These are phyloP conservation scores for Nothoprocta pentlandii DNA, from an alignment of 2,113 vertebrate genomes.

Conservation along the genomic window DNA sequence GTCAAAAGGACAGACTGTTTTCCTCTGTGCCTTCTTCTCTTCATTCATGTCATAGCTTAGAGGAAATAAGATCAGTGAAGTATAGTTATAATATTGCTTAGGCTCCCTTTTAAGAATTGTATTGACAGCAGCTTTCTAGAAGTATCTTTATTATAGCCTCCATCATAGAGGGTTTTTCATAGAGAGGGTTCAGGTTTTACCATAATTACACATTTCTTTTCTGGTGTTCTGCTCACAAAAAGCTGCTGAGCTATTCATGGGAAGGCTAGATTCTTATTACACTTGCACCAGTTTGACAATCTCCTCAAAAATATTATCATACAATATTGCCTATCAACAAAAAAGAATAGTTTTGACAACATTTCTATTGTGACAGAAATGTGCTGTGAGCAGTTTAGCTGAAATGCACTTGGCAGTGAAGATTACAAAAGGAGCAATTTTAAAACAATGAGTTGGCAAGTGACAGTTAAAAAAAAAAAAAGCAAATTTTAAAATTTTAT, in stretches of 20 bases:
- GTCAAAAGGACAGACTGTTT: not conserved
- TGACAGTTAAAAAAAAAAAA: not conserved
- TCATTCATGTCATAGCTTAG: not conserved
- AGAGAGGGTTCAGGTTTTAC: not conserved
- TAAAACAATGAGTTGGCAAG: not conserved
- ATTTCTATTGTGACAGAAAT: not conserved
- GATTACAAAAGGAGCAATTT: constrained; percentile 34
- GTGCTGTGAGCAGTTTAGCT: not conserved
- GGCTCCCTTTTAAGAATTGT: not conserved
- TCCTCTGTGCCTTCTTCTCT: not conserved
- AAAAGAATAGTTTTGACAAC: not conserved
- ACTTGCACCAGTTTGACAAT: not conserved
- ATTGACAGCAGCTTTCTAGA: not conserved
- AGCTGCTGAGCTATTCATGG: not conserved
- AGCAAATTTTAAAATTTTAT: not conserved
- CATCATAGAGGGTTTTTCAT: not conserved
- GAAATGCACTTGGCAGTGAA: constrained; percentile 10
- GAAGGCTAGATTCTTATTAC: not conserved
- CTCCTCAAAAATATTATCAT: not conserved
- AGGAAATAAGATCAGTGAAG: not conserved
- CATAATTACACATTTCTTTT: not conserved
- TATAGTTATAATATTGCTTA: not conserved
- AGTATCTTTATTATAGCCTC: not conserved
- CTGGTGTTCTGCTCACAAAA: not conserved
- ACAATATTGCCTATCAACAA: not conserved